Conservation (phyloP, 1,140 invertebrate genomes). For the Semibalanus balanoides region DNA sequence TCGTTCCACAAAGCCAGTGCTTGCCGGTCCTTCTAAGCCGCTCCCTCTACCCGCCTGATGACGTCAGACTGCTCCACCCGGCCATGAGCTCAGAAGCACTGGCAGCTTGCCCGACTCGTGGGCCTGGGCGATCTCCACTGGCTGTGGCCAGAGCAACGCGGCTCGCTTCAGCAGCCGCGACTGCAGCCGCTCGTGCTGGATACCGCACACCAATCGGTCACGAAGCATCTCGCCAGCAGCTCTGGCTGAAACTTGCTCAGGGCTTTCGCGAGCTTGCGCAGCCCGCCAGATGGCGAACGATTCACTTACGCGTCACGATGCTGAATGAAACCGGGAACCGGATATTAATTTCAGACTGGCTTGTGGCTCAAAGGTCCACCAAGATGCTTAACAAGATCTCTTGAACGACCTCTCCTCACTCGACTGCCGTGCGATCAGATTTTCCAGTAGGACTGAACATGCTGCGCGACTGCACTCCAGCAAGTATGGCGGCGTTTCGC, state of each 20-base stretch:
- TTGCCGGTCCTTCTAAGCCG: neutral
- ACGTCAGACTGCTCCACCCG: too few relatives aligned
- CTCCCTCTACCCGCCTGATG: neutral
- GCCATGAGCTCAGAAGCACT: neutral
- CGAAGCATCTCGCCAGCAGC: neutral
- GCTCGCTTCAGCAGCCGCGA: neutral
- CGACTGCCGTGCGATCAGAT: too few relatives aligned
- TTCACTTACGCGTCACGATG: neutral
- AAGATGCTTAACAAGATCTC: too few relatives aligned
- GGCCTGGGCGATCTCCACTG: neutral
- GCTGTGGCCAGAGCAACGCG: neutral
- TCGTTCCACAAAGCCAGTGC: too few relatives aligned
- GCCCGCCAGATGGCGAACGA: neutral
- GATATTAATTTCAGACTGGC: too few relatives aligned
- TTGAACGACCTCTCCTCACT: too few relatives aligned
- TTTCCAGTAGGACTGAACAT: too few relatives aligned
- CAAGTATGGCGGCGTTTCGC: too few relatives aligned
- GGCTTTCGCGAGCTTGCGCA: neutral
- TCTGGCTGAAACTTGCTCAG: neutral
- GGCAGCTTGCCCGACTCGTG: neutral
- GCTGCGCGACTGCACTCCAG: too few relatives aligned
- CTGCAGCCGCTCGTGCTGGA: neutral
- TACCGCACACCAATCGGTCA: neutral
- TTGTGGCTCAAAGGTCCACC: too few relatives aligned
- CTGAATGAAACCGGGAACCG: neutral